Evolutionary conservation across 2,797 vertebrate species (phyloP).

Genomic region (Brachyalestes nurse): DNA sequence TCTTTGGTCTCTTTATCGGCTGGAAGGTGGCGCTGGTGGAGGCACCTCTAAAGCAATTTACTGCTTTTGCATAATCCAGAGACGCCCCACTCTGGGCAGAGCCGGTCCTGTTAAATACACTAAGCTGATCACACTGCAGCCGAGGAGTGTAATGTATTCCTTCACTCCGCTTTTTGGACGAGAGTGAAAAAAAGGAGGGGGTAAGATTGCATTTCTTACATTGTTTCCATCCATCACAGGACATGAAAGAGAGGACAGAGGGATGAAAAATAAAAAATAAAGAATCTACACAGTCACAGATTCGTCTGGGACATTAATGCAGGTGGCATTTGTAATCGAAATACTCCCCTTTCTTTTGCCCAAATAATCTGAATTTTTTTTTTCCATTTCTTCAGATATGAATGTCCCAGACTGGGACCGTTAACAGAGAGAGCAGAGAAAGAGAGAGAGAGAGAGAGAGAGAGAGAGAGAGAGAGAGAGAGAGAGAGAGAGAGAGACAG

Average conservation of each 20-base stretch:
- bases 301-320: background rate
- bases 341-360: background rate
- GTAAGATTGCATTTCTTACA: slow-evolving; percentile 24
- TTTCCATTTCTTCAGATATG: too few species aligned
- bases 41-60: slow-evolving; percentile 46
- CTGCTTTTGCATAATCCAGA: slow-evolving; percentile 54
- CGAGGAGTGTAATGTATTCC: slow-evolving; percentile 51
- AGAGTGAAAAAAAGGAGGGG: background rate
- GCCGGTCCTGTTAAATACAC: slow-evolving; percentile 49
- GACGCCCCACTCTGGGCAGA: slow-evolving; percentile 41
- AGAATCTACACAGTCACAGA: background rate
- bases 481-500: too few species aligned
- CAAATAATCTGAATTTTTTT: too few species aligned
- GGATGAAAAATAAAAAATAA: background rate
- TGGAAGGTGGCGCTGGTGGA: slow-evolving; percentile 13
- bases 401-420: too few species aligned
- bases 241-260: slow-evolving; percentile 1
- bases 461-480: too few species aligned
- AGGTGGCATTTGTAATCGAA: background rate
- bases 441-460: too few species aligned
- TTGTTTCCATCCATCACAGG: background rate
- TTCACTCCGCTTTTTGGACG: slow-evolving; percentile 30
- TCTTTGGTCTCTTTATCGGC: slow-evolving; percentile 2
- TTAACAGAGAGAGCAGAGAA: too few species aligned
- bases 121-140: slow-evolving; percentile 51